These are phyloP conservation scores for Scaptomyza hsui DNA, from an alignment of 1,140 invertebrate species.

Conservation along the genomic window DNA sequence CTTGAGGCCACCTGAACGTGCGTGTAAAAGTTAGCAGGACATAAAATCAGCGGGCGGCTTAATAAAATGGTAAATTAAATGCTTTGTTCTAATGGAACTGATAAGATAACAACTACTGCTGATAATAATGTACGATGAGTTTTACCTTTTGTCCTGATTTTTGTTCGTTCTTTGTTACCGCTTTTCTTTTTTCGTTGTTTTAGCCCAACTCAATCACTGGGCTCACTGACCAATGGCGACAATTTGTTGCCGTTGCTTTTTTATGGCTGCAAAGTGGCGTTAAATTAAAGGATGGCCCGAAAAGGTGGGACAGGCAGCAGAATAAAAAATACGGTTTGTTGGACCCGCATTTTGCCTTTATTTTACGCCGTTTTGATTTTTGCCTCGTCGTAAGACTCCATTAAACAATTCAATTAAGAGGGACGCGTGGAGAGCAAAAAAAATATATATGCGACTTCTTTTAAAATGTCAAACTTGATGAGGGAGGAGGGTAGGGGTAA, in stretches of 20 bases:
- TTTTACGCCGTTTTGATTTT: slow-evolving; percentile 80
- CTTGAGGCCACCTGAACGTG: slow-evolving; percentile 37
- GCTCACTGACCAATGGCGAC: slow-evolving; percentile 63
- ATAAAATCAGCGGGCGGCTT: slow-evolving; percentile 54
- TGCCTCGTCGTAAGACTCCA: slow-evolving; percentile 70
- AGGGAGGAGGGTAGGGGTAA: not conserved
- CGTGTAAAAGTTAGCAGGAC: slow-evolving; percentile 41
- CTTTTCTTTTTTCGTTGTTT: slow-evolving; percentile 23
- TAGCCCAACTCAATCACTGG: slow-evolving; percentile 1
- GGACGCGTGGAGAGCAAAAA: slow-evolving; percentile 7
- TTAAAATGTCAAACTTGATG: slow-evolving; percentile 71
- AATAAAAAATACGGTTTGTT: slow-evolving; percentile 26
- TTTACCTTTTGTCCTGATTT: slow-evolving; percentile 58
- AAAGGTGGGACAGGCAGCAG: not conserved
- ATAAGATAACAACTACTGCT: slow-evolving; percentile 66
- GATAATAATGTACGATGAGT: slow-evolving; percentile 55
- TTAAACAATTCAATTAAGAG: slow-evolving; percentile 81
- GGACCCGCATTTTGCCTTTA: slow-evolving; percentile 68
- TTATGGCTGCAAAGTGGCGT: slow-evolving; percentile 75
- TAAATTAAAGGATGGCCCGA: slow-evolving; percentile 63
- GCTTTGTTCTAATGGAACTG: slow-evolving; percentile 29
- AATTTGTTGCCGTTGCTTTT: slow-evolving; percentile 70
- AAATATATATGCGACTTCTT: slow-evolving; percentile 51
- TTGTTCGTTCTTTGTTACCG: not conserved
- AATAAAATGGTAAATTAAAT: slow-evolving; percentile 71